Evolutionary conservation across 2,888 invertebrate genomes (phyloP).

Genomic region (Tuta absoluta): DNA sequence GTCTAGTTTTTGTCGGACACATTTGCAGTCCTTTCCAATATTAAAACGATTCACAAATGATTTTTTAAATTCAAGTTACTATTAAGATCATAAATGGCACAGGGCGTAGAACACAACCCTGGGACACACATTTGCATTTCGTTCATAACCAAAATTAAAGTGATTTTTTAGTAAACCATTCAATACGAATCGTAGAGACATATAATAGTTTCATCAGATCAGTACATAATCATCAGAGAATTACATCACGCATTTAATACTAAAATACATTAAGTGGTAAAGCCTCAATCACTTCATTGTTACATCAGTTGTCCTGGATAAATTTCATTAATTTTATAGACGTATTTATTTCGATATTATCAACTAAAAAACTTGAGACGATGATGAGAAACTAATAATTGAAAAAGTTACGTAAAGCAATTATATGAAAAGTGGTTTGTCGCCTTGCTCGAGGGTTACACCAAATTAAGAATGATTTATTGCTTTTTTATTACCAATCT

Average conservation of each 20-base stretch:
- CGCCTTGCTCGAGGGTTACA: neutral
- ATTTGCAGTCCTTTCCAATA: neutral
- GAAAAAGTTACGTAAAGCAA: neutral
- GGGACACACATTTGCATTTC: neutral
- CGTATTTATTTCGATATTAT: neutral
- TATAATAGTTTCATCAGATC: neutral
- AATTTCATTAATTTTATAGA: neutral
- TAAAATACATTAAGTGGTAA: neutral
- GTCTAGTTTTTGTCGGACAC: neutral
- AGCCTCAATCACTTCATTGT: neutral
- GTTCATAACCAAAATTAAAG: neutral
- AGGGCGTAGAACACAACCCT: neutral
- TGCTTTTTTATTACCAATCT: neutral
- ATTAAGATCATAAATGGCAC: neutral
- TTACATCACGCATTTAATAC: neutral
- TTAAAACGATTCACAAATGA: neutral
- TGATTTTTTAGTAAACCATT: neutral
- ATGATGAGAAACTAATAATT: slow-evolving; percentile 1
- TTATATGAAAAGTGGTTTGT: neutral
- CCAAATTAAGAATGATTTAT: neutral
- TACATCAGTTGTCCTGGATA: neutral
- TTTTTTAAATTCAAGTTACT: neutral
- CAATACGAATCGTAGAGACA: neutral
- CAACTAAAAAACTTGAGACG: neutral
- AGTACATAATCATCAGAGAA: neutral